Conservation (phyloP, 1,140 invertebrate genomes). For the Lutraria rhynchaena region DNA sequence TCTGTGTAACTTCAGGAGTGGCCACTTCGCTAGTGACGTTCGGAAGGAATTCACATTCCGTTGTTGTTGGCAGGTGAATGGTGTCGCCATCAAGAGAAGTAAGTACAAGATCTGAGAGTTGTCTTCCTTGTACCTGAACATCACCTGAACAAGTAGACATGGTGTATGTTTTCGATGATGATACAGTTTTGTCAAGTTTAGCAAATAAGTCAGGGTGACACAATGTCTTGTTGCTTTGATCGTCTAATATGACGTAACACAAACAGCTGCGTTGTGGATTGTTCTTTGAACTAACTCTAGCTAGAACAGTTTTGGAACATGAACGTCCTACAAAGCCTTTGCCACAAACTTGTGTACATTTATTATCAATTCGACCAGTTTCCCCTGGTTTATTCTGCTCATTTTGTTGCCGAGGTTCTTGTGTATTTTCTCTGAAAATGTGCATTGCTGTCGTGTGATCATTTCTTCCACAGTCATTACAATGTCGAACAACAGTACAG, state of each 20-base stretch:
- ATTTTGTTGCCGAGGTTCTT: neutral
- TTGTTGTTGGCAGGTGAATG: slow-evolving; percentile 16
- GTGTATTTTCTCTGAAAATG: no score
- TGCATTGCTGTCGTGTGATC: neutral
- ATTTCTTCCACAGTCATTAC: neutral
- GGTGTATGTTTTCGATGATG: slow-evolving; percentile 17
- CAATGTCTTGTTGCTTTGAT: slow-evolving; percentile 53
- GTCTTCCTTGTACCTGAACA: neutral
- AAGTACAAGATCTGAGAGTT: neutral
- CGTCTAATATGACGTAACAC: slow-evolving; percentile 56
- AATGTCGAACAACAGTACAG: neutral
- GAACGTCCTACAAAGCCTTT: slow-evolving; percentile 50
- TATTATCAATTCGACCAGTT: neutral
- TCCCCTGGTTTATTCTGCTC: neutral
- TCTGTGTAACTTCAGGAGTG: slow-evolving; percentile 40
- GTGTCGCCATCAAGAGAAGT: slow-evolving; percentile 42
- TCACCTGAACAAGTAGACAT: slow-evolving; percentile 34
- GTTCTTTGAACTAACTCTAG: neutral
- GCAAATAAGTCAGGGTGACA: slow-evolving; percentile 40
- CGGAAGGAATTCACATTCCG: slow-evolving; percentile 42
- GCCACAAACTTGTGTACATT: slow-evolving; percentile 55
- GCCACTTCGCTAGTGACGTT: slow-evolving; percentile 50
- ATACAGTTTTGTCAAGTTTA: neutral
- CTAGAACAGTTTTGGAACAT: slow-evolving; percentile 55
- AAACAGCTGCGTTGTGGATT: neutral